Evolutionary conservation across 2,797 vertebrate species (phyloP).

Genomic region (Parotocinclus haroldoi): DNA sequence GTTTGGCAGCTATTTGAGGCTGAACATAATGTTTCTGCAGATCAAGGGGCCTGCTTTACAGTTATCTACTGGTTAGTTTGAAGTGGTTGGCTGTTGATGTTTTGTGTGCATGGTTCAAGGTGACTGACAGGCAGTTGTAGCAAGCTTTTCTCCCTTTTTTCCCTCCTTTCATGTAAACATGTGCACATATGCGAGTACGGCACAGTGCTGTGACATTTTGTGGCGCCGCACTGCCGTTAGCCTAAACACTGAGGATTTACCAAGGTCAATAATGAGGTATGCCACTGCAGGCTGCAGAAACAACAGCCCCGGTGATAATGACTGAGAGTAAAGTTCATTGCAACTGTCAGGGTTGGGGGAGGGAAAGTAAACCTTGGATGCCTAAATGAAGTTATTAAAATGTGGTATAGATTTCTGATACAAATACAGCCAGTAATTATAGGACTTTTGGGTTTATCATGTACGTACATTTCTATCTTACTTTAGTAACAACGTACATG

Average conservation of each 20-base stretch:
- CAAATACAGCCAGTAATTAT: constrained; percentile 13
- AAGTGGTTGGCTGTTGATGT: constrained; percentile 39
- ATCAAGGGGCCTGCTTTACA: constrained; percentile 16
- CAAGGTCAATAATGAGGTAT: constrained; percentile 63
- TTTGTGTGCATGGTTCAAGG: constrained; percentile 54
- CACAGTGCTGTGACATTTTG: constrained; percentile 58
- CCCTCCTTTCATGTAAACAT: constrained; percentile 41
- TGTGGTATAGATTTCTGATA: not conserved
- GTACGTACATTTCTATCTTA: too few relatives aligned
- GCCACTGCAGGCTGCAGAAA: constrained; percentile 55
- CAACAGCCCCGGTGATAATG: constrained; percentile 56
- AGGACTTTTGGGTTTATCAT: not conserved
- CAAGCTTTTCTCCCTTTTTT: constrained; percentile 8
- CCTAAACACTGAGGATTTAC: constrained; percentile 61
- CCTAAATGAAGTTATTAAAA: constrained; percentile 13
- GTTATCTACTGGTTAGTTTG: constrained; percentile 46
- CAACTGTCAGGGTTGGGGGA: constrained; percentile 26
- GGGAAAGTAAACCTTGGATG: constrained; percentile 3
- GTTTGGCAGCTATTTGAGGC: constrained; percentile 38
- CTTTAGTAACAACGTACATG: not conserved
- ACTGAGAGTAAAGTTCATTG: constrained; percentile 52
- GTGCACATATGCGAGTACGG: constrained; percentile 59
- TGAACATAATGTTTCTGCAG: constrained; percentile 31
- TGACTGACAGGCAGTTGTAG: constrained; percentile 51
- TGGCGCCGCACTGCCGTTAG: constrained; percentile 60